These are phyloP conservation scores for Epizoanthus ramosus DNA, from an alignment of 92 coral and sea anemone genomes.

Conservation along the genomic window DNA sequence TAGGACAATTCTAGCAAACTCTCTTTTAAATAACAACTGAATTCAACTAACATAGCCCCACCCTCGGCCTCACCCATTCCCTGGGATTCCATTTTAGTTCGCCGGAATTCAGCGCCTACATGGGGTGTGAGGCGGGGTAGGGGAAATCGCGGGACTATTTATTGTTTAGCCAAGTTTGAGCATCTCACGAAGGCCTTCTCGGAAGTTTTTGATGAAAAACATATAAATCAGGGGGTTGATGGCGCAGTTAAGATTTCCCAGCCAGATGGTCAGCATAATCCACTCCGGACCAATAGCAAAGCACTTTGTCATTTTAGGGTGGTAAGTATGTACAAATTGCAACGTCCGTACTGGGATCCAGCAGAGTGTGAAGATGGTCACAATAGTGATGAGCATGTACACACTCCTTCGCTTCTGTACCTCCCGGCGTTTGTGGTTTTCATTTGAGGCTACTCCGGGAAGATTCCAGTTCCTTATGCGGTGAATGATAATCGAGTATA, in stretches of 20 bases:
- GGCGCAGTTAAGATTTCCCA: constrained; percentile 19
- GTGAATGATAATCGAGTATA: constrained; percentile 15
- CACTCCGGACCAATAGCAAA: neutral
- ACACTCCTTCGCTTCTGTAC: constrained; percentile 8
- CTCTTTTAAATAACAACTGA: too few species aligned
- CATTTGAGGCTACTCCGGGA: constrained; percentile 9
- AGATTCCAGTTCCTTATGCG: constrained; percentile 22
- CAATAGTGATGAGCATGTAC: constrained; percentile 20
- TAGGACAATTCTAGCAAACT: too few species aligned
- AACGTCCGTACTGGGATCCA: constrained; percentile 32
- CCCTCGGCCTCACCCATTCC: too few species aligned
- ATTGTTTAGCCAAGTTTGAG: neutral
- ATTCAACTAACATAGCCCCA: too few species aligned
- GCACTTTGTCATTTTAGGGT: neutral
- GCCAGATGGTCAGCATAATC: constrained; percentile 10
- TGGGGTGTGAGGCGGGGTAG: neutral
- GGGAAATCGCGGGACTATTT: too few species aligned
- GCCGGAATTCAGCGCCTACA: neutral
- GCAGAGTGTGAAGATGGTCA: constrained; percentile 13
- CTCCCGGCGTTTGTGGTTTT: constrained; percentile 24
- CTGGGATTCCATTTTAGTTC: too few species aligned
- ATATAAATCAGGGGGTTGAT: constrained; percentile 23
- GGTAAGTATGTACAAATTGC: neutral
- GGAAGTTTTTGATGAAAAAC: constrained; percentile 31
- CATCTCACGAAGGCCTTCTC: constrained; percentile 25